Percentiles rank a stretch among this genome's conserved stretches.
Evolutionary conservation across 1,140 invertebrate species (phyloP).

Genomic region (Watersipora subatra): DNA sequence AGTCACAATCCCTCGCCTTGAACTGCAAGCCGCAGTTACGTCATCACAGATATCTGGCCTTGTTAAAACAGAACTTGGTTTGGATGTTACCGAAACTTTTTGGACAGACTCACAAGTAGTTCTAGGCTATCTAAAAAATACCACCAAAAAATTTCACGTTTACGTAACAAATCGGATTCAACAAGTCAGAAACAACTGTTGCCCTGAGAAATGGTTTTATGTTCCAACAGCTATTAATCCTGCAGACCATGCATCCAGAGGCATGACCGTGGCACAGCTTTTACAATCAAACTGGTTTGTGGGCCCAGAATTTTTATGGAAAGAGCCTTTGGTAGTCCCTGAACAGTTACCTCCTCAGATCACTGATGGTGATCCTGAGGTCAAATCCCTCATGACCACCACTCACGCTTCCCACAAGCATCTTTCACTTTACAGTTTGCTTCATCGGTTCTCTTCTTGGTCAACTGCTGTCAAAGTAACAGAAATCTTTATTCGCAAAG

Average conservation of each 20-base stretch:
- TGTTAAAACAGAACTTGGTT: constrained; percentile 2
- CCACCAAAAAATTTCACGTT: not conserved
- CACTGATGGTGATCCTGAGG: not conserved
- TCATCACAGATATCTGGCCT: not conserved
- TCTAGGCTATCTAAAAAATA: constrained; percentile 7
- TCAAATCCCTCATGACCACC: not conserved
- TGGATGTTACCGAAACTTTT: constrained; percentile 1
- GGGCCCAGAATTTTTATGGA: constrained; percentile 12
- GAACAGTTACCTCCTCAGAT: not conserved
- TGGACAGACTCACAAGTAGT: constrained; percentile 10
- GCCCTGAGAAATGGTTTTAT: constrained; percentile 6
- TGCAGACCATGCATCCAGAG: constrained; percentile 17
- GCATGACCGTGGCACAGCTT: constrained; percentile 2
- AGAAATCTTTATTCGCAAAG: constrained; percentile 1
- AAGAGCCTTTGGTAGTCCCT: not conserved
- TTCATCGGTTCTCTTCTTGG: constrained; percentile 11
- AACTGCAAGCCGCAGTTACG: constrained; percentile 9
- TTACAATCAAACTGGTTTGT: constrained; percentile 7
- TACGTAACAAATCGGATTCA: constrained; percentile 11
- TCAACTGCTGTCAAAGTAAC: constrained; percentile 4
- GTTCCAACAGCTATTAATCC: constrained; percentile 8
- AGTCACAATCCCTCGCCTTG: constrained; percentile 8
- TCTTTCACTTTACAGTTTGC: not conserved
- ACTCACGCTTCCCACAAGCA: not conserved
- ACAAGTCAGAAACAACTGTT: not conserved